These are phyloP conservation scores for Bugula neritina DNA, from an alignment of 2,888 invertebrate species.

Conservation along the genomic window DNA sequence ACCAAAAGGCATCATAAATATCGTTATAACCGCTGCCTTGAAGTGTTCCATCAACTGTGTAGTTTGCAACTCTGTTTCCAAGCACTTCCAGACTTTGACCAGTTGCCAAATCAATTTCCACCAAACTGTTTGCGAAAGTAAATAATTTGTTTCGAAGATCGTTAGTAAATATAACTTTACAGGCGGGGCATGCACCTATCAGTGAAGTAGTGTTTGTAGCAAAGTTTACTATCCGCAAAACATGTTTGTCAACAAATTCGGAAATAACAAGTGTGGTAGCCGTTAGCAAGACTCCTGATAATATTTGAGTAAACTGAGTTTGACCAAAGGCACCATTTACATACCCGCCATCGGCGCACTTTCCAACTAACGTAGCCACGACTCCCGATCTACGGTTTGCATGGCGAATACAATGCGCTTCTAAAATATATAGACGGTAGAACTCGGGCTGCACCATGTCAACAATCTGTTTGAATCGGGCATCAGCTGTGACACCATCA, in stretches of 20 bases:
- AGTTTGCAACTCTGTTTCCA: background rate
- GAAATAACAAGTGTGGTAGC: background rate
- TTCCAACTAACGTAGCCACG: background rate
- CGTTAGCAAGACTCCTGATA: background rate
- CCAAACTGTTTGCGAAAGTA: background rate
- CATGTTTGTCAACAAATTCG: background rate
- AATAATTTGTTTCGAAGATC: background rate
- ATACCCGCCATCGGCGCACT: background rate
- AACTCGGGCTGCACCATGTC: background rate
- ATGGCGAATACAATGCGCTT: background rate
- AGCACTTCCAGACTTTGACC: background rate
- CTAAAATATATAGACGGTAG: background rate
- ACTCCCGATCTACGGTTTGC: background rate
- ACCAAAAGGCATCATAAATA: background rate
- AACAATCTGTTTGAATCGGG: background rate
- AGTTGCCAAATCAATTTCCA: background rate
- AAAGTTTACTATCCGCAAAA: background rate
- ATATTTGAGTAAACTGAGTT: background rate
- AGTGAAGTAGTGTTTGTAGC: background rate
- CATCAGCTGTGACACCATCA: background rate
- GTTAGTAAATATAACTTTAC: background rate
- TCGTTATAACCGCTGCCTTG: background rate
- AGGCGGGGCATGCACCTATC: background rate
- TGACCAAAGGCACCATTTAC: background rate
- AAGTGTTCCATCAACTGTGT: background rate